Evolutionary conservation across 2,888 invertebrate species (phyloP).

Genomic region (Agrotis ipsilon): DNA sequence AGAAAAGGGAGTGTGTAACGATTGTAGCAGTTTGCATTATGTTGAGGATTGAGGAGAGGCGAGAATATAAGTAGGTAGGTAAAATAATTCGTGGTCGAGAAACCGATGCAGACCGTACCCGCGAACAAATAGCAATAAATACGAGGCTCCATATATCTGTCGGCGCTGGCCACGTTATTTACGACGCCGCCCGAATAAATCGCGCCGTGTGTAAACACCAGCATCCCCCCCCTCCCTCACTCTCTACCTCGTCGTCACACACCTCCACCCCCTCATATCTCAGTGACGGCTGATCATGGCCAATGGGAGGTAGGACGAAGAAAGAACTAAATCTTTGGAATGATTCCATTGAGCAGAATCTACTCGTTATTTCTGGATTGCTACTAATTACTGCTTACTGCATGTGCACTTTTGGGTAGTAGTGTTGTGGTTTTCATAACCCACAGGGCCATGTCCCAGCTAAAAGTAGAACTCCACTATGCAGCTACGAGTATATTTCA

Average conservation of each 20-base stretch:
- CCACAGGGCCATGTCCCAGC: not conserved
- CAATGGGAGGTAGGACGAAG: slow-evolving; percentile 32
- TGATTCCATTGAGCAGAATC: not conserved
- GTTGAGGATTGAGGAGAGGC: too few species aligned
- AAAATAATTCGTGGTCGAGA: not conserved
- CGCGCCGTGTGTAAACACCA: slow-evolving; percentile 84
- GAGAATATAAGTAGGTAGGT: too few species aligned
- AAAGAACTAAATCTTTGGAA: slow-evolving; percentile 3
- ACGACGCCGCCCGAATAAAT: slow-evolving; percentile 82
- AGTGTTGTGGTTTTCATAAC: not conserved
- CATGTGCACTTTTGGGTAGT: not conserved
- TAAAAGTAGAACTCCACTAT: not conserved
- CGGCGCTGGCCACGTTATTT: slow-evolving; percentile 83
- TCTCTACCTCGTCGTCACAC: not conserved
- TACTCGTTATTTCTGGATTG: not conserved
- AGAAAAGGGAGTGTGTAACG: too few species aligned
- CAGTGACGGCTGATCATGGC: slow-evolving; percentile 23
- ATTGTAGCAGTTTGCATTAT: too few species aligned
- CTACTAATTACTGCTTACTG: not conserved
- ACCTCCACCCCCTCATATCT: not conserved
- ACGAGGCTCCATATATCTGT: slow-evolving; percentile 87
- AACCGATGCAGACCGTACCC: slow-evolving; percentile 74
- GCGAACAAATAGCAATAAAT: slow-evolving; percentile 85
- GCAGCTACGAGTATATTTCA: not conserved
- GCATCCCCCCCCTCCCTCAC: slow-evolving; percentile 1